These are phyloP conservation scores for Cheilosia grossa DNA, from an alignment of 2,888 invertebrate species.

Conservation along the genomic window DNA sequence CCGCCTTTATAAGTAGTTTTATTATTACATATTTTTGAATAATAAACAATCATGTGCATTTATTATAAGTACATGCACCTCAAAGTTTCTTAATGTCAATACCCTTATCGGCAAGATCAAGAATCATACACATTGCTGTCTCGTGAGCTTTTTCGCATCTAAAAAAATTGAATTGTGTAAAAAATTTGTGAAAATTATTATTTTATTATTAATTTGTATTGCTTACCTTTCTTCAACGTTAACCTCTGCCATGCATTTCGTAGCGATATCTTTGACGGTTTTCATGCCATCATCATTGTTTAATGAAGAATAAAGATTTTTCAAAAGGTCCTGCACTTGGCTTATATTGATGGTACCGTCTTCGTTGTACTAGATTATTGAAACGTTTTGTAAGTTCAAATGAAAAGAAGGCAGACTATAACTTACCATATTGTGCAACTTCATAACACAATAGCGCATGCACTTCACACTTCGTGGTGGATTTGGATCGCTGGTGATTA, in stretches of 20 bases:
- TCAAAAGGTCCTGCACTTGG: slow-evolving; percentile 37
- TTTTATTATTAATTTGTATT: not conserved
- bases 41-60: not conserved
- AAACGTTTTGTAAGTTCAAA: not conserved
- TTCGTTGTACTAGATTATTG: slow-evolving; percentile 28
- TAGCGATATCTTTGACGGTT: not conserved
- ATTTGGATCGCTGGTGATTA: slow-evolving; percentile 48
- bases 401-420: not conserved
- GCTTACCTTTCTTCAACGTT: slow-evolving; percentile 28
- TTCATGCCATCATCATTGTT: slow-evolving; percentile 22
- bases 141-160: slow-evolving; percentile 50
- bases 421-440: slow-evolving; percentile 35
- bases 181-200: not conserved
- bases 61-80: not conserved
- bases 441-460: slow-evolving; percentile 52
- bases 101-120: slow-evolving; percentile 14
- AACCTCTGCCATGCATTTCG: slow-evolving; percentile 17
- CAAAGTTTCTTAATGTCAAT: slow-evolving; percentile 25
- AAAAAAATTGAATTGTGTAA: not conserved
- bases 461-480: slow-evolving; percentile 41
- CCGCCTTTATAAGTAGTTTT: no score
- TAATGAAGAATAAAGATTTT: slow-evolving; percentile 7
- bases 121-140: slow-evolving; percentile 37
- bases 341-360: slow-evolving; percentile 33
- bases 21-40: no score